These are phyloP conservation scores for Eulemur rufifrons DNA, from an alignment of 2,113 vertebrate species.

Conservation along the genomic window DNA sequence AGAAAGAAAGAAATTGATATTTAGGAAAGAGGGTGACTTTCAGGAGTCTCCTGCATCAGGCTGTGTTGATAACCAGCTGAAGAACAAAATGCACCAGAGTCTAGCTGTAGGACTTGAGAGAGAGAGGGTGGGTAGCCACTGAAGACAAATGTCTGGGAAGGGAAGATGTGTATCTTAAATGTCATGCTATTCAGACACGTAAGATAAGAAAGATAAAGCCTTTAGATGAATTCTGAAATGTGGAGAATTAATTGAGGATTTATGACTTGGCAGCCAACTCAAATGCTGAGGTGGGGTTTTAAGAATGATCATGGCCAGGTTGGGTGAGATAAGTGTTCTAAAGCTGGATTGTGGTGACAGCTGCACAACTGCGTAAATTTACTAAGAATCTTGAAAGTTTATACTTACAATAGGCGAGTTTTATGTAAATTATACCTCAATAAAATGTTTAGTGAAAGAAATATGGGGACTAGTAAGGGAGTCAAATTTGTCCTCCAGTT, in stretches of 20 bases:
- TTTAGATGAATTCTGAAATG: background rate
- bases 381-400: background rate
- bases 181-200: background rate
- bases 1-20: background rate
- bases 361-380: background rate
- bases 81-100: background rate
- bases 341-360: background rate
- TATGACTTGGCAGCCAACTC: background rate
- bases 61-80: background rate
- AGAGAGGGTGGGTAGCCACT: background rate
- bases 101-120: background rate
- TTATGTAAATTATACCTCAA: background rate
- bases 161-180: background rate
- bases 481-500: background rate
- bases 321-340: background rate
- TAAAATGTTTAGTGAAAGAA: conserved; percentile 5
- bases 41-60: background rate
- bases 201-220: conserved; percentile 5
- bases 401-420: background rate
- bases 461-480: background rate
- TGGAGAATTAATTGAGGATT: background rate
- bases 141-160: background rate
- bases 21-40: background rate
- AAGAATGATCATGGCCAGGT: background rate
- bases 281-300: background rate